A percentile compares a stretch with the other conserved stretches of the same genome.
These are phyloP conservation scores for Rhincodon typus DNA, from an alignment of 2,797 vertebrate species.

Conservation along the genomic window DNA sequence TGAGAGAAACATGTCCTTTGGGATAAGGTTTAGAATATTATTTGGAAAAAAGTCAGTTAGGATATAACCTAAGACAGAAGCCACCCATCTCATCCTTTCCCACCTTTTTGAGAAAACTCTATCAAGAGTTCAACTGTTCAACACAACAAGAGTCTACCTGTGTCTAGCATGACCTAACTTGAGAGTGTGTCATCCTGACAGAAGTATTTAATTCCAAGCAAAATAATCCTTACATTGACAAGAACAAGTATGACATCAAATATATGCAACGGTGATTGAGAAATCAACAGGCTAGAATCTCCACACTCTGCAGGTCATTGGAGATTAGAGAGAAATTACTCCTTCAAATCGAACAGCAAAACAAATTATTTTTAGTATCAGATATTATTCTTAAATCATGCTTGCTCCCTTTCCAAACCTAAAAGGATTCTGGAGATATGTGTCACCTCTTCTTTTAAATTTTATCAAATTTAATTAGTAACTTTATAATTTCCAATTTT, in stretches of 20 bases:
- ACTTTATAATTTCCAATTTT: too few species aligned
- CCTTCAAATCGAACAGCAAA: conserved; percentile 2
- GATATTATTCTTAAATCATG: neutral
- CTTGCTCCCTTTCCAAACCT: neutral
- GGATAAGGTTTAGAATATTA: too few species aligned
- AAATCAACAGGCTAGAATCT: neutral
- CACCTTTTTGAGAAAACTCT: too few species aligned
- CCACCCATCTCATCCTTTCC: too few species aligned
- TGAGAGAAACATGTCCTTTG: too few species aligned
- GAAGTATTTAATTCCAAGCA: neutral
- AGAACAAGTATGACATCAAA: neutral
- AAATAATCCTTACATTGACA: neutral
- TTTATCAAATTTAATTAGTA: too few species aligned
- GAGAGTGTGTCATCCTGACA: neutral
- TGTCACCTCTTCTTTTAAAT: neutral
- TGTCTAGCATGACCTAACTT: neutral
- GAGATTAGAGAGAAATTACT: neutral
- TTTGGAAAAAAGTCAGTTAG: too few species aligned
- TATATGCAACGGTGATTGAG: conserved; percentile 8
- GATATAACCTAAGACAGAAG: too few species aligned
- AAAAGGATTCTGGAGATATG: neutral
- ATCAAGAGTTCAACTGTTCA: too few species aligned
- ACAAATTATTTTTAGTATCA: neutral
- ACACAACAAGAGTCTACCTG: too few species aligned
- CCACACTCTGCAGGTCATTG: neutral